Conservation (phyloP, 53 echinoderm and acorn worm species). For the Holothuria leucospilota region DNA sequence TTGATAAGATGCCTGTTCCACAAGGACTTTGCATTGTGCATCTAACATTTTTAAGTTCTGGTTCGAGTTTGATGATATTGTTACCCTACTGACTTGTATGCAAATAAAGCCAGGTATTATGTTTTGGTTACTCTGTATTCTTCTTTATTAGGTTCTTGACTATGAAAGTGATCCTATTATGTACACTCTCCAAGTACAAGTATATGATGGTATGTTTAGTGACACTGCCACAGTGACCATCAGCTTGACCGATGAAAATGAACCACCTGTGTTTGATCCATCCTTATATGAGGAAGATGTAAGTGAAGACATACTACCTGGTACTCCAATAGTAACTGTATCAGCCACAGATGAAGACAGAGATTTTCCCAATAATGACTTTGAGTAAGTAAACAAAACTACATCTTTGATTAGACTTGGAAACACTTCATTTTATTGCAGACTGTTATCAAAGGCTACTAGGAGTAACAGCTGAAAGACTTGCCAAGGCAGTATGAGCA, state of each 20-base stretch:
- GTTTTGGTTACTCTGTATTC: neutral
- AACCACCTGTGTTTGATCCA: constrained; percentile 70
- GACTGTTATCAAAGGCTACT: no score
- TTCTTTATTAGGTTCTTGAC: constrained; percentile 45
- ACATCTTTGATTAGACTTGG: no score
- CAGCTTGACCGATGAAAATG: constrained; percentile 73
- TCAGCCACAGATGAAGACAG: constrained; percentile 59
- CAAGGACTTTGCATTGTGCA: no score
- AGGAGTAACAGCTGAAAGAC: no score
- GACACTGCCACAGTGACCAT: constrained; percentile 58
- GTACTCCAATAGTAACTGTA: constrained; percentile 48
- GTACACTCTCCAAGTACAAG: constrained; percentile 65
- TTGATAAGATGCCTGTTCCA: no score
- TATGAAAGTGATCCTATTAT: constrained; percentile 16
- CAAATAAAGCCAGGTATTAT: no score
- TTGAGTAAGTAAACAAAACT: constrained; percentile 34
- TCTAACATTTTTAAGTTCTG: no score
- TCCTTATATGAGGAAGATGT: neutral
- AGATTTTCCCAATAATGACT: constrained; percentile 8
- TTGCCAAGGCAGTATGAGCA: no score
- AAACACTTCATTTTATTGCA: neutral
- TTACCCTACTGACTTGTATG: no score
- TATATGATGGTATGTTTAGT: constrained; percentile 42
- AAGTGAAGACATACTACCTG: constrained; percentile 50
- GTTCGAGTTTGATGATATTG: no score